A percentile compares a stretch with the other conserved stretches of the same genome.
phyloP scores from a whole-genome alignment of 2,797 vertebrate species.

The Dallia pectoralis region DNA sequence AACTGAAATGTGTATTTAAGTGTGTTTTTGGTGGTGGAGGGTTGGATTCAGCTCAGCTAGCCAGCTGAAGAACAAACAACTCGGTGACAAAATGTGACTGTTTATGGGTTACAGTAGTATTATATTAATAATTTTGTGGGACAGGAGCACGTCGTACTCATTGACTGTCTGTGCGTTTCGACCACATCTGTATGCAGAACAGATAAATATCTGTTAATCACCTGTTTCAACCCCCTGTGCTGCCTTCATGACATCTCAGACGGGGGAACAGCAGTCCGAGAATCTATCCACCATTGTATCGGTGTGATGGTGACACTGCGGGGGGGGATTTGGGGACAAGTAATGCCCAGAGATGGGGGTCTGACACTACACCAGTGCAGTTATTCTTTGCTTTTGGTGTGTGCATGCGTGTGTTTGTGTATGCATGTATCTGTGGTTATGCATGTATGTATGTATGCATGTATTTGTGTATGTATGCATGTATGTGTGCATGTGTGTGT shows the following conservation, averaged over 20 bases:
- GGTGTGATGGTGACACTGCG: constrained; percentile 26
- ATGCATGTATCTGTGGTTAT: no score
- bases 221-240: not conserved
- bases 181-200: not conserved
- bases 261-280: not conserved
- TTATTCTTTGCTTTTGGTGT: no score
- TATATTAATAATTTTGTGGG: no score
- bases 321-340: not conserved
- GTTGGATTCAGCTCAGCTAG: not conserved
- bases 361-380: not conserved
- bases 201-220: not conserved
- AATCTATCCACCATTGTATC: constrained; percentile 26
- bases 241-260: not conserved
- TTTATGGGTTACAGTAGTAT: not conserved
- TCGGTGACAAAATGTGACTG: not conserved
- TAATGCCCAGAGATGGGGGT: no score
- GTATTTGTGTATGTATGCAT: no score
- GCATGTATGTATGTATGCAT: no score
- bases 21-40: not conserved
- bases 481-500: no score
- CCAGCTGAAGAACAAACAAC: not conserved
- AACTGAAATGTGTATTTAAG: not conserved
- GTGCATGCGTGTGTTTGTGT: no score
- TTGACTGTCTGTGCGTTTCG: not conserved
- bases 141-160: not conserved